Evolutionary conservation across 2,888 invertebrate species (phyloP).

Genomic region (Scaptomyza flava): DNA sequence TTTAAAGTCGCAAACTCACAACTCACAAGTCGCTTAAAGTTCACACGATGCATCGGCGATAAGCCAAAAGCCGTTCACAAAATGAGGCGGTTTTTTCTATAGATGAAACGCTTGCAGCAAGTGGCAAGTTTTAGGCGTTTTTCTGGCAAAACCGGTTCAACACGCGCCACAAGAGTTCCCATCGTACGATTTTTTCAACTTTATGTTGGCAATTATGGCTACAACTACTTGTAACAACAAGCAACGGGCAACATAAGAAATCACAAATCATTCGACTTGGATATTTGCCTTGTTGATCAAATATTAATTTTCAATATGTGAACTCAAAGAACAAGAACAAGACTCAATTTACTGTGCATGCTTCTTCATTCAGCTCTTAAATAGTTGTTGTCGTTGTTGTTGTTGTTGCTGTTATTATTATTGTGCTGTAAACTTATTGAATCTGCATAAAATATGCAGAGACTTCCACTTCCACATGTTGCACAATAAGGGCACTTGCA

Average conservation of each 20-base stretch:
- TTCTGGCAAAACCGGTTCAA: constrained; percentile 47
- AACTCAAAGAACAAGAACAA: constrained; percentile 14
- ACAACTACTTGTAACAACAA: constrained; percentile 20
- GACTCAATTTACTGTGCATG: constrained; percentile 19
- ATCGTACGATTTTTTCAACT: constrained; percentile 9
- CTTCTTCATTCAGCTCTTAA: not conserved
- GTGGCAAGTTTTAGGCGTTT: constrained; percentile 17
- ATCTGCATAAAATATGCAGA: constrained; percentile 66
- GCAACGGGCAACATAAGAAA: constrained; percentile 18
- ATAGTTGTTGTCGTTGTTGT: constrained; percentile 8
- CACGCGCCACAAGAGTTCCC: constrained; percentile 36
- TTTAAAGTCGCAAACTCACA: constrained; percentile 9
- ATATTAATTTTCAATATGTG: constrained; percentile 71
- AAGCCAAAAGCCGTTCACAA: constrained; percentile 48
- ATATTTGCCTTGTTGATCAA: constrained; percentile 57
- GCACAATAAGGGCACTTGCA: constrained; percentile 34
- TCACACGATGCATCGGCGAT: constrained; percentile 65
- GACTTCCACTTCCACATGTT: constrained; percentile 34
- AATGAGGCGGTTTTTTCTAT: constrained; percentile 44
- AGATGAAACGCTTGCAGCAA: constrained; percentile 29
- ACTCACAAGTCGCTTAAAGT: constrained; percentile 44
- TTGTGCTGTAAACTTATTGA: constrained; percentile 56
- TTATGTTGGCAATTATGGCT: constrained; percentile 37
- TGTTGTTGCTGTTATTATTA: constrained; percentile 29
- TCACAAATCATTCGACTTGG: constrained; percentile 32